These are phyloP conservation scores for Athetis lepigone DNA, from an alignment of 2,888 invertebrate genomes.

Conservation along the genomic window DNA sequence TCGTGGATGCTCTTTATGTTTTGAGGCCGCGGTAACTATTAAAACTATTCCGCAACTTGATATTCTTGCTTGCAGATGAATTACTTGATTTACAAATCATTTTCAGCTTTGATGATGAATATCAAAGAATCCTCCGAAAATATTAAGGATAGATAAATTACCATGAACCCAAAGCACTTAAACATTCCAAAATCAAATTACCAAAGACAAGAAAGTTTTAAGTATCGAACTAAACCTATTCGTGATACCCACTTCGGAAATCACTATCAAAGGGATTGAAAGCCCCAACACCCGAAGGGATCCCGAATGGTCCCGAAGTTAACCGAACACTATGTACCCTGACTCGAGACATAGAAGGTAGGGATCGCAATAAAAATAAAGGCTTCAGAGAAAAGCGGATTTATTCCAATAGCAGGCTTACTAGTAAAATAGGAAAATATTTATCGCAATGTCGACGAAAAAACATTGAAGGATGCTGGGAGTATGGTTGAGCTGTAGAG, in stretches of 20 bases:
- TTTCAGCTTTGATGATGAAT: not conserved
- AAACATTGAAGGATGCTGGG: constrained; percentile 22
- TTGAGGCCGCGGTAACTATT: too few relatives aligned
- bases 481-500: constrained; percentile 22
- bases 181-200: constrained; percentile 35
- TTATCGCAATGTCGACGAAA: constrained; percentile 49
- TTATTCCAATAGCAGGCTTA: constrained; percentile 55
- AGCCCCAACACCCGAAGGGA: constrained; percentile 11
- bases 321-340: constrained; percentile 27
- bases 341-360: constrained; percentile 37
- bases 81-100: constrained; percentile 18
- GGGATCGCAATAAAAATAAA: constrained; percentile 58
- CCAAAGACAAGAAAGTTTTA: constrained; percentile 30
- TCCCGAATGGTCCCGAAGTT: constrained; percentile 19
- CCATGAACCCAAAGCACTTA: constrained; percentile 17
- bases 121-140: not conserved
- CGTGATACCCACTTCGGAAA: constrained; percentile 18
- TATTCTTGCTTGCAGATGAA: too few relatives aligned
- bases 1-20: too few relatives aligned
- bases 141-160: not conserved
- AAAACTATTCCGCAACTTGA: too few relatives aligned
- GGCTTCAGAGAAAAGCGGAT: constrained; percentile 49
- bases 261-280: constrained; percentile 33
- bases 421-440: constrained; percentile 57
- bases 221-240: constrained; percentile 43